Evolutionary conservation across 2,113 vertebrate species (phyloP).

Genomic region (Chloebia gouldiae): DNA sequence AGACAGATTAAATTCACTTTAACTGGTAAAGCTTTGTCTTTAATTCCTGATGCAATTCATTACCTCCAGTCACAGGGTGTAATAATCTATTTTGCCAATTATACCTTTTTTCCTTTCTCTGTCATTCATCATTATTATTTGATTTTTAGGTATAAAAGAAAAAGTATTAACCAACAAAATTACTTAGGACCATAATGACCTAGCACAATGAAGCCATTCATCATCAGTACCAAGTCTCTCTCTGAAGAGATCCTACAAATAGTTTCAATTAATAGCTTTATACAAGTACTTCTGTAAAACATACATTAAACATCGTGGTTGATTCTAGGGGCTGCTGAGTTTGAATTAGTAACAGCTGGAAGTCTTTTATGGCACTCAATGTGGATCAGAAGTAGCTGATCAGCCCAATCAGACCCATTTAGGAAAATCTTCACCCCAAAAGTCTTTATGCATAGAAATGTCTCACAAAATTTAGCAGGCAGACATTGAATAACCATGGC

Average conservation of each 20-base stretch:
- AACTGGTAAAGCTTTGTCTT: slow-evolving; percentile 3
- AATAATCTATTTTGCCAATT: slow-evolving; percentile 49
- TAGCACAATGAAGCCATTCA: slow-evolving; percentile 35
- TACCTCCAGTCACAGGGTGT: not conserved
- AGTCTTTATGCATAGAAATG: not conserved
- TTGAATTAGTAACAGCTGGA: slow-evolving; percentile 2
- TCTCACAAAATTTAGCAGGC: not conserved
- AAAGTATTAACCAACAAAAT: slow-evolving; percentile 53
- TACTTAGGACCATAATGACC: slow-evolving; percentile 32
- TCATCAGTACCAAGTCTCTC: not conserved
- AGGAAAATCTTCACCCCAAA: not conserved
- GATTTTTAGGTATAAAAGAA: slow-evolving; percentile 31
- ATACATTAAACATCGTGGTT: not conserved
- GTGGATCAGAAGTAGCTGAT: not conserved
- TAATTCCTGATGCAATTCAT: slow-evolving; percentile 37
- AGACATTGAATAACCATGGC: not conserved
- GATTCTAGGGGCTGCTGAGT: not conserved
- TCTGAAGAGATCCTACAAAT: not conserved
- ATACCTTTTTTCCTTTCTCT: slow-evolving; percentile 8
- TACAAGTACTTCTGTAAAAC: slow-evolving; percentile 5
- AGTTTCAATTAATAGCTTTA: slow-evolving; percentile 37
- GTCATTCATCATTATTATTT: slow-evolving; percentile 56
- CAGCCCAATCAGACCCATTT: not conserved
- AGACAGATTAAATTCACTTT: not conserved
- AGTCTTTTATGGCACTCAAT: not conserved